Base-by-base conservation (phyloP, 2,113 vertebrate genomes). In the Chaenocephalus aceratus region DNA sequence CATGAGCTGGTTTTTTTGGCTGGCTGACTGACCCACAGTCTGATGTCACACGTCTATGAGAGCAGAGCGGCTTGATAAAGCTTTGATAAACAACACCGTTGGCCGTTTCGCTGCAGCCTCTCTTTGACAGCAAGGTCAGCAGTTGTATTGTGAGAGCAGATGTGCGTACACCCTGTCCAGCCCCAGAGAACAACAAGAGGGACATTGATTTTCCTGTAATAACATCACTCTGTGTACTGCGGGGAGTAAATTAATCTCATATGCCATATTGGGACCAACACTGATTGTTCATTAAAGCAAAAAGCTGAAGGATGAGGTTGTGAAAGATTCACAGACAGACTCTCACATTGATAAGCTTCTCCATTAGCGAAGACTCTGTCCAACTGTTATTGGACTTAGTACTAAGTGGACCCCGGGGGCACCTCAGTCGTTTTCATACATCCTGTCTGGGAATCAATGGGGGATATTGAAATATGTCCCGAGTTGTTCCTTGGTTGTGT, bases 141-240 rank as follows among this genome's bases (percentile, higher is more conserved):
- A 93, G 83, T 92, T 93, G 92, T 89, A 94, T 94, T 94, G 89
- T 94, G 92, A 92, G 85, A 91, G 90, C 91, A 94, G 92, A 92
- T 94, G 91, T 90, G 86, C 71, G 62, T 87, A 86, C 89, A 85
- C 86, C 85, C 83, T 79, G 79, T 86, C 83, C 91, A 83, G 77
- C 72, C 85, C 88, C 86, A 75, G 84, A 90, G 88, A 91, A 92
- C 93, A 93, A 94, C 90, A 92, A 87, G 89, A 82, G 88, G 79
- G 72, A 86, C 92, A 95, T 93, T 92, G 93, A 94, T 94, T 92
- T 92, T 87, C 82, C 88, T 89, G 88, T 93, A 93, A 91, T 93
- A 93, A 93, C 90, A 91, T 91, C 90, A 84, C 72, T 89, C 84
- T 72, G 63, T 86, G 86, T 83, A 79, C 86, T 83, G 83, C 48